Percentiles rank a stretch among this genome's conserved stretches.
Conservation (phyloP, 2,888 invertebrate species). For the Tipula helvola region DNA sequence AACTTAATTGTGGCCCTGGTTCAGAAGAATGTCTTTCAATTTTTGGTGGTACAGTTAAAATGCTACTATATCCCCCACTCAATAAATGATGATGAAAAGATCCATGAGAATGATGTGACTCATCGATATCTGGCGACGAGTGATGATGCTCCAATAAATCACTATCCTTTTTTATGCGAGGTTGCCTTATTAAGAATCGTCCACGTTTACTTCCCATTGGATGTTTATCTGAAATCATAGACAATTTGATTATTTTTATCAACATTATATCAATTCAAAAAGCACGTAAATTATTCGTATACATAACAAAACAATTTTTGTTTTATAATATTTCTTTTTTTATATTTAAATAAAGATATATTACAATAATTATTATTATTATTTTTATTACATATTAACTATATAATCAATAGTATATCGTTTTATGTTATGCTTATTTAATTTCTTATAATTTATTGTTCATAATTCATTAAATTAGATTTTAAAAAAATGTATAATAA, state of each 20-base stretch:
- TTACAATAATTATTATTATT: not conserved
- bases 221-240: not conserved
- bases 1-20: slow-evolving; percentile 40
- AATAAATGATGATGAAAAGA: slow-evolving; percentile 19
- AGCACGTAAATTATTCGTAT: not conserved
- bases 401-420: not conserved
- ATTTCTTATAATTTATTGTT: not conserved
- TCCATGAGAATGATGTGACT: slow-evolving; percentile 23
- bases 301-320: not conserved
- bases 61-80: slow-evolving; percentile 22
- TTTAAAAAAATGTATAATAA: not conserved
- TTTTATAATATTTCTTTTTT: not conserved
- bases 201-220: slow-evolving; percentile 46
- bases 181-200: slow-evolving; percentile 52
- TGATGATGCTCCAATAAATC: slow-evolving; percentile 36
- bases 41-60: slow-evolving; percentile 39
- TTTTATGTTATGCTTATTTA: not conserved
- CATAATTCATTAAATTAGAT: not conserved
- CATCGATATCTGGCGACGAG: slow-evolving; percentile 29
- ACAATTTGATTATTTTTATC: not conserved
- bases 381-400: not conserved
- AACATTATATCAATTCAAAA: not conserved
- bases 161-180: slow-evolving; percentile 50
- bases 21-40: slow-evolving; percentile 47
- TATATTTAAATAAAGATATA: slow-evolving; percentile 8